A percentile compares a stretch with the other conserved stretches of the same genome.
Evolutionary conservation across 2,113 vertebrate species (phyloP).

Genomic region (Caracal caracal): DNA sequence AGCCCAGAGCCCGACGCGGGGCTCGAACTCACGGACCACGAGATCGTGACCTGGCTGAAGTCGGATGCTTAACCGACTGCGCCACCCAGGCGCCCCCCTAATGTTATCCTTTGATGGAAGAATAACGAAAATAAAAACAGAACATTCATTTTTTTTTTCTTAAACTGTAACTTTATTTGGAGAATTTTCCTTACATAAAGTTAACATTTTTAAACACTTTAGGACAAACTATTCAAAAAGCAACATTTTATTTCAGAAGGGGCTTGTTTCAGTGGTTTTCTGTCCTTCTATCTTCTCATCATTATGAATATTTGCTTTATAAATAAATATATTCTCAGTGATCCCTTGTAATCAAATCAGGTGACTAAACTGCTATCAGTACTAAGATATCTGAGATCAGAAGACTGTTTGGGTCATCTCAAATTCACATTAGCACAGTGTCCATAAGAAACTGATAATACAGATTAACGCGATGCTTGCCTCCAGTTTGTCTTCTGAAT

Average conservation of each 20-base stretch:
- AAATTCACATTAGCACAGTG: conserved; percentile 56
- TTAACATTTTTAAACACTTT: conserved; percentile 53
- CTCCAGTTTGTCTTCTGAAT: conserved; percentile 53
- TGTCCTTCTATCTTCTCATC: conserved; percentile 7
- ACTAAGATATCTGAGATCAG: neutral
- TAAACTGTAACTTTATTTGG: conserved; percentile 83
- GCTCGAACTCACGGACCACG: too few relatives aligned
- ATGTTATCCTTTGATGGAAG: conserved; percentile 30
- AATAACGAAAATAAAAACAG: neutral
- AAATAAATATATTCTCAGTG: conserved; percentile 66
- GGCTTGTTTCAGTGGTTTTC: conserved; percentile 30
- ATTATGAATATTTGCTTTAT: conserved; percentile 53
- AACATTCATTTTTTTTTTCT: conserved; percentile 61
- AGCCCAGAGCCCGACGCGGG: too few relatives aligned
- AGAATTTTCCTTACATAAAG: conserved; percentile 72
- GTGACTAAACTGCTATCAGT: neutral
- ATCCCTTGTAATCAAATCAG: conserved; percentile 28
- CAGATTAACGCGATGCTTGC: conserved; percentile 23
- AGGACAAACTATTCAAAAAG: conserved; percentile 60
- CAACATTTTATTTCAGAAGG: conserved; percentile 54
- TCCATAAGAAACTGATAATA: conserved; percentile 53
- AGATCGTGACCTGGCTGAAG: too few relatives aligned
- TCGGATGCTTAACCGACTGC: too few relatives aligned
- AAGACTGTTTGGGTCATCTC: conserved; percentile 2
- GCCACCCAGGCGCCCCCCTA: neutral